Base-by-base conservation (phyloP, 1,140 invertebrate genomes). In the Chlorops oryzae region DNA sequence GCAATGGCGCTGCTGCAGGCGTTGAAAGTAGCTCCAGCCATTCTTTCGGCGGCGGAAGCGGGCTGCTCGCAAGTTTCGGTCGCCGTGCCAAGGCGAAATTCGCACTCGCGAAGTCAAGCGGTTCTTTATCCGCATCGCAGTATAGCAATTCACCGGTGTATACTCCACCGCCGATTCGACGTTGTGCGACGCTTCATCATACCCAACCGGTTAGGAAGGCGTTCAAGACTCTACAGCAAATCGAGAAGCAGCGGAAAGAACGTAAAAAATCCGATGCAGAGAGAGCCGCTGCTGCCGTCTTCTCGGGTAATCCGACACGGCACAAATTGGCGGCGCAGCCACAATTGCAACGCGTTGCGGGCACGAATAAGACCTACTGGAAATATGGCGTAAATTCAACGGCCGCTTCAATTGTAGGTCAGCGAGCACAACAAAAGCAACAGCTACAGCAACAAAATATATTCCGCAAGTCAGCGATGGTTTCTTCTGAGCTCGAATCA, bases 311-410 rank as follows among this genome's bases (percentile, higher is more conserved):
- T 5, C 20, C 2, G 39, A n/a, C n/a, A n/a, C n/a, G n/a, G n/a
- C n/a, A n/a, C n/a, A n/a, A n/a, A n/a, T n/a, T n/a, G n/a, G 15
- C 13, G 15, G 21, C n/a, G 15, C n/a, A 7, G n/a, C 47, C 50
- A 17, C 59, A 63, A 7, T 27, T 68, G 21, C 65, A 65, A 17
- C 47, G 65, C 32, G 58, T 65, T 27, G 39, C 54, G 10, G 65
- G 65, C 17, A 65, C 61, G 4, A 65, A 65, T 15, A 68, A 69
- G 21, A 65, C 65, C 21, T 65, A 56, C 28, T 69, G 62, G 63
- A 69, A 68, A 40, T 69, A 69, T 39, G 65, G 65, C 38, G 58
- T 55, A 23, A 68, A 69, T 25, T 68, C 65, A 3, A 68, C 65
- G 9, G 65, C 63, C 0, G 65, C 61, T 37, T 68, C 65, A 1